A percentile compares a stretch with the other conserved stretches of the same genome.
phyloP scores from a whole-genome alignment of 2,888 invertebrate species.

The Rhabditophanes sp. region DNA sequence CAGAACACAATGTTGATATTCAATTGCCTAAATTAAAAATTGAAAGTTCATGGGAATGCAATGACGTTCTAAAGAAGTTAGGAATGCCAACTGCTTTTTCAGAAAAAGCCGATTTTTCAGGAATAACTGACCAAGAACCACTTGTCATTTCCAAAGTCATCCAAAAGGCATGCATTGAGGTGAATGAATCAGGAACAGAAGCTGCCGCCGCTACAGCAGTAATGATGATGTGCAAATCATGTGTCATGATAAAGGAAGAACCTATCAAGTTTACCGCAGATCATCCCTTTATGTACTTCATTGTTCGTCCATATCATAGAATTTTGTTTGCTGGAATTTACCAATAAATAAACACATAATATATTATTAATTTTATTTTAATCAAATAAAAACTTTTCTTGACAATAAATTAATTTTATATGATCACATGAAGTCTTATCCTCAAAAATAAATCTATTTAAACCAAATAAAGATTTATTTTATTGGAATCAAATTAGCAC shows the following conservation, averaged over 20 bases:
- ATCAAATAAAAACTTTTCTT: too few relatives aligned
- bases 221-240: constrained; percentile 5
- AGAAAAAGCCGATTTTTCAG: constrained; percentile 17
- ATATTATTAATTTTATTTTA: too few relatives aligned
- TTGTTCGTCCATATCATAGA: too few relatives aligned
- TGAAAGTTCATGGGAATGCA: constrained; percentile 16
- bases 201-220: constrained; percentile 27
- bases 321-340: too few relatives aligned
- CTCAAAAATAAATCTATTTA: too few relatives aligned
- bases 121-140: constrained; percentile 10
- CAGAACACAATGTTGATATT: constrained; percentile 15
- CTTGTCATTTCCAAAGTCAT: constrained; percentile 24
- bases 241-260: too few relatives aligned
- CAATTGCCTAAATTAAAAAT: constrained; percentile 31
- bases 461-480: too few relatives aligned
- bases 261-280: constrained; percentile 21
- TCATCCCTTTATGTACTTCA: constrained; percentile 24
- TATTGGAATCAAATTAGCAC: too few relatives aligned
- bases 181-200: constrained; percentile 25
- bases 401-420: too few relatives aligned
- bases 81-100: constrained; percentile 22
- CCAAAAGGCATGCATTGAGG: constrained; percentile 35
- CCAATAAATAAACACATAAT: too few relatives aligned
- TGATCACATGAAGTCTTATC: too few relatives aligned
- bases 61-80: constrained; percentile 13